phyloP scores from a whole-genome alignment of 2,113 vertebrate species.

The Mastomys natalensis region DNA sequence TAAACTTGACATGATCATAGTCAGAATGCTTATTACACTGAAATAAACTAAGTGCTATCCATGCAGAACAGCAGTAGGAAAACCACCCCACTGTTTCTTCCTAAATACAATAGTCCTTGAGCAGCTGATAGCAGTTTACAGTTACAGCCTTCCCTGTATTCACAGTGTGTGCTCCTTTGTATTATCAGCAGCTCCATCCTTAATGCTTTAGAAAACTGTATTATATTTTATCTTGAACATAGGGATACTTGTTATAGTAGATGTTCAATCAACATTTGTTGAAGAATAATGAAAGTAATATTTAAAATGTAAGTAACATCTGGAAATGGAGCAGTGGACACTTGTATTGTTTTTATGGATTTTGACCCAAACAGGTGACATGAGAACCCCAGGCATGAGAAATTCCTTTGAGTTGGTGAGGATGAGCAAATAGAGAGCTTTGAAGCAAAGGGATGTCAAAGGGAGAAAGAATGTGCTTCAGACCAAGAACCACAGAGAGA shows the following conservation, averaged over 20 bases:
- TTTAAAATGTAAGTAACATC: background rate
- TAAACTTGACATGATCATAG: background rate
- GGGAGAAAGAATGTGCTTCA: background rate
- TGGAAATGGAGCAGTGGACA: background rate
- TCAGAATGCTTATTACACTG: background rate
- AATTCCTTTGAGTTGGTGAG: background rate
- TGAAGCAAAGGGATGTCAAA: background rate
- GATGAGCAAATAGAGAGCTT: background rate
- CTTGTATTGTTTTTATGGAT: background rate
- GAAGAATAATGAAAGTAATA: conserved; percentile 20
- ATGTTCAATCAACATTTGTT: background rate
- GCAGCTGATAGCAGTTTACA: background rate
- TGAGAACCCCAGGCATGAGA: background rate
- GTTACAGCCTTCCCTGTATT: background rate
- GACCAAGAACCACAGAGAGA: background rate
- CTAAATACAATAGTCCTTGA: background rate
- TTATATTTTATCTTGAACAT: background rate
- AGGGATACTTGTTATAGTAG: background rate
- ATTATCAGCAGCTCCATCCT: conserved; percentile 3
- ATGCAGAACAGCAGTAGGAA: background rate
- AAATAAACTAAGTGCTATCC: background rate
- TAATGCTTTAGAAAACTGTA: background rate
- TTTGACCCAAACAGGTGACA: background rate
- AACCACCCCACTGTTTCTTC: background rate
- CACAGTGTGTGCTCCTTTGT: background rate